phyloP scores from a whole-genome alignment of 2,113 vertebrate genomes.

The Phocoena phocoena region DNA sequence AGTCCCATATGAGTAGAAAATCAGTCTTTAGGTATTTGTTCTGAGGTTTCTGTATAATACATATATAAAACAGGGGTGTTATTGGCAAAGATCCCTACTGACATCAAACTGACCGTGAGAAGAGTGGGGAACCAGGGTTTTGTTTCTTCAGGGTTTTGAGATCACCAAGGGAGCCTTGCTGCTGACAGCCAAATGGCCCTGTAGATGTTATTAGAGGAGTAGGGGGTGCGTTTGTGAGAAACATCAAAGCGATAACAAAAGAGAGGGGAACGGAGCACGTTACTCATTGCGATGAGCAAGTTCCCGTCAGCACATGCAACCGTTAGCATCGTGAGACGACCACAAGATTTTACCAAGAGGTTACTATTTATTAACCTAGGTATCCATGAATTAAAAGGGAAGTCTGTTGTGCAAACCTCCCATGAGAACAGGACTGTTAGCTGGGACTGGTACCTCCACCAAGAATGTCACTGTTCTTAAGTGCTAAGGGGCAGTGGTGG shows the following conservation, averaged over 20 bases:
- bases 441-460: not conserved
- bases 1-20: not conserved
- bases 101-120: not conserved
- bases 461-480: not conserved
- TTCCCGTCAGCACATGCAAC: not conserved
- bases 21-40: not conserved
- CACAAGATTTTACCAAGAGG: conserved; percentile 50
- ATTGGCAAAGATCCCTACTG: not conserved
- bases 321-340: conserved; percentile 30
- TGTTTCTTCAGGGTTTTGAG: conserved; percentile 26
- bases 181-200: conserved; percentile 32
- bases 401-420: not conserved
- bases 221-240: conserved; percentile 67
- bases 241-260: conserved; percentile 52
- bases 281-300: not conserved
- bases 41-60: not conserved
- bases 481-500: not conserved
- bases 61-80: not conserved
- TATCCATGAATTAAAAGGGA: not conserved
- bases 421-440: not conserved
- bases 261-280: not conserved
- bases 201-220: conserved; percentile 47
- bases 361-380: not conserved
- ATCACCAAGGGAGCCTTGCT: not conserved
- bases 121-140: not conserved